A percentile compares a stretch with the other conserved stretches of the same genome.
Conservation (phyloP, 2,888 invertebrate genomes). For the Trachelus tabidus region DNA sequence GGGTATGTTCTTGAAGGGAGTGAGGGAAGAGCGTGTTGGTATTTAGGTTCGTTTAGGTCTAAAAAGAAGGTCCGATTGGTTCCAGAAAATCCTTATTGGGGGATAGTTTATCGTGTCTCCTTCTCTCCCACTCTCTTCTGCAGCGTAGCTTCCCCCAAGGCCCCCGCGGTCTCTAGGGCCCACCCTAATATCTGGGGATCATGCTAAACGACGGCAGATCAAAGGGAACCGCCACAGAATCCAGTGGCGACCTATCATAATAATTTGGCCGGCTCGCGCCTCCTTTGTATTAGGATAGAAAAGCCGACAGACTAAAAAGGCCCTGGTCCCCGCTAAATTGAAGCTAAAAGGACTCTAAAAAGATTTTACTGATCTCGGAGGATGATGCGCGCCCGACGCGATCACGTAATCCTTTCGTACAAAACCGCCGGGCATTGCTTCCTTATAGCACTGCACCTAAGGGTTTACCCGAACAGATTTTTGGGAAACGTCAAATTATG, state of each 20-base stretch:
- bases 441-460: neutral
- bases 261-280: slow-evolving; percentile 65
- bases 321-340: slow-evolving; percentile 50
- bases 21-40: neutral
- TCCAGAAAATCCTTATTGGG: slow-evolving; percentile 40
- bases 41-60: neutral
- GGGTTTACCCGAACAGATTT: neutral
- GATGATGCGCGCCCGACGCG: slow-evolving; percentile 11
- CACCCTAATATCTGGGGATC: slow-evolving; percentile 60
- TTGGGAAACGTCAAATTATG: neutral
- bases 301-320: slow-evolving; percentile 52
- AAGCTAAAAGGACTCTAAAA: slow-evolving; percentile 58
- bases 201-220: slow-evolving; percentile 65
- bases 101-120: slow-evolving; percentile 45
- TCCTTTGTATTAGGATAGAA: slow-evolving; percentile 64
- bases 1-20: neutral
- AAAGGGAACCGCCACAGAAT: slow-evolving; percentile 62
- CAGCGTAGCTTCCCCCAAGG: neutral
- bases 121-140: slow-evolving; percentile 2
- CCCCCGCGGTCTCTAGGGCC: neutral
- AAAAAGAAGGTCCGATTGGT: slow-evolving; percentile 1
- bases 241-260: slow-evolving; percentile 66
- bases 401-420: slow-evolving; percentile 8
- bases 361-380: slow-evolving; percentile 55
- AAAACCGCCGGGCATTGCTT: slow-evolving; percentile 14